phyloP scores from a whole-genome alignment of 2,113 vertebrate species.

The Grus americana region DNA sequence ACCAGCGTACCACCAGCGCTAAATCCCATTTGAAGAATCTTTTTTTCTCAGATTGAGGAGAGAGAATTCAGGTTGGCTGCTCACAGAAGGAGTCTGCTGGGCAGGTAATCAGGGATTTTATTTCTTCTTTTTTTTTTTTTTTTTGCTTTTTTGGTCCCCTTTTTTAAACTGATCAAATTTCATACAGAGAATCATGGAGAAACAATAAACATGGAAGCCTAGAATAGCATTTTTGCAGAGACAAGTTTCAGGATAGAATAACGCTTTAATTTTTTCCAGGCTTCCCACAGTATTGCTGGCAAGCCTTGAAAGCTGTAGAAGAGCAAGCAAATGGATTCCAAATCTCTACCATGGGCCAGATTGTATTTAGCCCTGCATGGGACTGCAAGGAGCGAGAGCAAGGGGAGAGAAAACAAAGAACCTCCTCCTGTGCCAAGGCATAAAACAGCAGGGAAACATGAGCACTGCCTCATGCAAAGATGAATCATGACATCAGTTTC shows the following conservation, averaged over 20 bases:
- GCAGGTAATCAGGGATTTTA: neutral
- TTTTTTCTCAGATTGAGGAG: neutral
- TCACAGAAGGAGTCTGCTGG: neutral
- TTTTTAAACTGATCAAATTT: slow-evolving; percentile 11
- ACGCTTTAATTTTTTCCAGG: slow-evolving; percentile 64
- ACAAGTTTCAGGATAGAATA: slow-evolving; percentile 57
- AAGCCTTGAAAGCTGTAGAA: slow-evolving; percentile 50
- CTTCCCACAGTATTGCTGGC: slow-evolving; percentile 58
- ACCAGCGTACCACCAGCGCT: neutral
- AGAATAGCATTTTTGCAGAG: slow-evolving; percentile 53
- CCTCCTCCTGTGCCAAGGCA: slow-evolving; percentile 30
- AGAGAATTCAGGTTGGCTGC: neutral
- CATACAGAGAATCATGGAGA: neutral
- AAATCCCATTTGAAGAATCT: neutral
- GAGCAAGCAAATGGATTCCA: slow-evolving; percentile 53
- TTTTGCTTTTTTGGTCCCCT: neutral
- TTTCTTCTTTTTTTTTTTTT: neutral
- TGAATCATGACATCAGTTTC: slow-evolving; percentile 40
- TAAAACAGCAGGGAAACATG: slow-evolving; percentile 53
- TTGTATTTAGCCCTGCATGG: slow-evolving; percentile 40
- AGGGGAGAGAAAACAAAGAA: slow-evolving; percentile 53
- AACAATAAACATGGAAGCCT: slow-evolving; percentile 54
- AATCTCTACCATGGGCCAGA: slow-evolving; percentile 38
- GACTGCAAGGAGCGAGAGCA: neutral
- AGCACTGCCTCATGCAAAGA: slow-evolving; percentile 30